phyloP scores from a whole-genome alignment of 2,797 vertebrate genomes.

The Gorsachius magnificus region DNA sequence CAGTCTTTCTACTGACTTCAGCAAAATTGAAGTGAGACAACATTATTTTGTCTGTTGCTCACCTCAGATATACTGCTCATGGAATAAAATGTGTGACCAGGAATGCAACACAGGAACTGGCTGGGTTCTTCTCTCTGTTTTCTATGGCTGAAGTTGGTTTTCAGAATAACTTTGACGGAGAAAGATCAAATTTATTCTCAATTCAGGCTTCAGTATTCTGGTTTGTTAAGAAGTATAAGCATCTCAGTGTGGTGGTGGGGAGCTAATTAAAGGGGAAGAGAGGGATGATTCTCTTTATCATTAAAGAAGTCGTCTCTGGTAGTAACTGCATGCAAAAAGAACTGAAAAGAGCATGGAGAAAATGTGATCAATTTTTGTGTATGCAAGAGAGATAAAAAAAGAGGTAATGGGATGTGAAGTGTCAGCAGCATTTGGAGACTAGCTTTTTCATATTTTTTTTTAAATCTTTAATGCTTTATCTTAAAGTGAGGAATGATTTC shows the following conservation, averaged over 20 bases:
- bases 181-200: neutral
- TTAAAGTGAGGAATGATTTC: neutral
- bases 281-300: neutral
- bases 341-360: neutral
- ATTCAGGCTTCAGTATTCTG: neutral
- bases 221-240: neutral
- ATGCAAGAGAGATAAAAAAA: neutral
- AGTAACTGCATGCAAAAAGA: neutral
- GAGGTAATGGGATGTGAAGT: neutral
- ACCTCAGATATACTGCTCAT: fast-evolving
- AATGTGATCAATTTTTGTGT: neutral
- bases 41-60: neutral
- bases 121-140: neutral
- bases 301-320: neutral
- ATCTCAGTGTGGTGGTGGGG: neutral
- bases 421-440: neutral
- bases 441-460: neutral
- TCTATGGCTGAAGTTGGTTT: neutral
- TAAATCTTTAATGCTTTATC: neutral
- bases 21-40: neutral
- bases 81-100: neutral
- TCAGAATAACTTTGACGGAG: neutral
- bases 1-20: neutral
- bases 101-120: neutral
- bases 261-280: neutral